Evolutionary conservation across 2,888 invertebrate genomes (phyloP).

Genomic region (Hyposoter didymator): DNA sequence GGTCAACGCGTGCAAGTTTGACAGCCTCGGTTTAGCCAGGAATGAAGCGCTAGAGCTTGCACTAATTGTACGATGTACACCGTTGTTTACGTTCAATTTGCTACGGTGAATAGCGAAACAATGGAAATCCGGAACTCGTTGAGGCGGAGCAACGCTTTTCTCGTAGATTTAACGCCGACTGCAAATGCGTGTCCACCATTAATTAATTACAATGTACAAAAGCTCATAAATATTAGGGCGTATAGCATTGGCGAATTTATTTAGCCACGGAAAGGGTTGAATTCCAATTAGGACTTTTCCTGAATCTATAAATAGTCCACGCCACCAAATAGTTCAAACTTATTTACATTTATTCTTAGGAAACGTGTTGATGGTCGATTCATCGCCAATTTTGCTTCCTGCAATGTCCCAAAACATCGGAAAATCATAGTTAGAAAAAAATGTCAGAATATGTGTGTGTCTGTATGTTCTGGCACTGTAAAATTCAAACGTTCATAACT

Average conservation of each 20-base stretch:
- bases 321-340: neutral
- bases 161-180: conserved; percentile 29
- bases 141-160: conserved; percentile 30
- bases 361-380: too few species aligned
- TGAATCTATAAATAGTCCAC: neutral
- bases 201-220: conserved; percentile 31
- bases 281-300: neutral
- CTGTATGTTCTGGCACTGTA: too few species aligned
- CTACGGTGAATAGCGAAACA: conserved; percentile 39
- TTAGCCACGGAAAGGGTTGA: neutral
- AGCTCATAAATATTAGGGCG: neutral
- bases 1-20: conserved; percentile 8
- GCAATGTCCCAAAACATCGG: too few species aligned
- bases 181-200: conserved; percentile 5
- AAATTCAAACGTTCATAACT: too few species aligned
- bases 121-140: conserved; percentile 34
- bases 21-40: conserved; percentile 43
- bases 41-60: conserved; percentile 43
- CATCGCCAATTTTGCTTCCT: too few species aligned
- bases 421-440: too few species aligned
- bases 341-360: too few species aligned
- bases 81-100: conserved; percentile 61
- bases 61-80: conserved; percentile 52
- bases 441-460: too few species aligned
- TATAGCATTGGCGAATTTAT: neutral